These are phyloP conservation scores for Ophioninae sp. DNA, from an alignment of 2,888 invertebrate genomes.

Conservation along the genomic window DNA sequence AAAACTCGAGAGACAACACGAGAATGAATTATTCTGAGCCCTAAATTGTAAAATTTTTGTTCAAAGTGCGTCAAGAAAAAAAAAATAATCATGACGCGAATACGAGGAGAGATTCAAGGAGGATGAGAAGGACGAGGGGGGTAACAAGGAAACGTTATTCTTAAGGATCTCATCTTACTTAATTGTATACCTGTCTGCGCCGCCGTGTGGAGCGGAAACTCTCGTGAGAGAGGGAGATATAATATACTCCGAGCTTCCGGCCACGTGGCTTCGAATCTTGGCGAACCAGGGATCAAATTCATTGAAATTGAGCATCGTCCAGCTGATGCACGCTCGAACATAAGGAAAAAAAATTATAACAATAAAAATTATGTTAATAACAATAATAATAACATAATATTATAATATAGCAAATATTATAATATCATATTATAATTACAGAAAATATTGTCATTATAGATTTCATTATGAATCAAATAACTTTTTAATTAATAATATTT, in stretches of 20 bases:
- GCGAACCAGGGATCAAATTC: slow-evolving; percentile 41
- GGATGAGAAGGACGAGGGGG: not conserved
- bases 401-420: no score
- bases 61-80: slow-evolving; percentile 47
- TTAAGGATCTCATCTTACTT: slow-evolving; percentile 55
- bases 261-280: slow-evolving; percentile 73
- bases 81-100: slow-evolving; percentile 55
- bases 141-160: slow-evolving; percentile 55
- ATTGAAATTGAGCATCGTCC: slow-evolving; percentile 35
- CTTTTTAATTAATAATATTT: no score
- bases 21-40: not conserved
- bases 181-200: slow-evolving; percentile 30
- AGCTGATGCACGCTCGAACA: slow-evolving; percentile 30
- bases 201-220: slow-evolving; percentile 70
- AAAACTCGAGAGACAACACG: no score
- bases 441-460: no score
- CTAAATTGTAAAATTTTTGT: not conserved
- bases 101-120: slow-evolving; percentile 32
- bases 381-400: not conserved
- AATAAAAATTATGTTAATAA: not conserved
- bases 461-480: no score
- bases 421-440: no score
- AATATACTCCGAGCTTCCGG: slow-evolving; percentile 77
- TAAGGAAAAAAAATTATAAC: slow-evolving; percentile 16
- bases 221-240: slow-evolving; percentile 60